Evolutionary conservation across 2,113 vertebrate genomes (phyloP).

Genomic region (Crotalus viridis): DNA sequence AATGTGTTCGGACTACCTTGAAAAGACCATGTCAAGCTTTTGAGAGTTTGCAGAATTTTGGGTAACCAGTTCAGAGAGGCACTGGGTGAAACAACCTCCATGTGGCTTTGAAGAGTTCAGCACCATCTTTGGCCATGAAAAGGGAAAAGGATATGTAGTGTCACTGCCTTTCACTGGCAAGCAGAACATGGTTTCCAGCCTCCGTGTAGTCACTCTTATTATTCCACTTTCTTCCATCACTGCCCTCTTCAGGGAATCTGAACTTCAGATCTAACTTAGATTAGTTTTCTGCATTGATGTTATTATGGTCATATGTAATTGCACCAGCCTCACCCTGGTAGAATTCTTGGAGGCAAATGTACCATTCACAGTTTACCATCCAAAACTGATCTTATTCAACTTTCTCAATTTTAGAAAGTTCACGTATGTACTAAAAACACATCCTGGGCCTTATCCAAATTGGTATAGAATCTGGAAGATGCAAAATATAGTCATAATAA

Average conservation of each 20-base stretch:
- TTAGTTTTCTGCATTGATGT: not conserved
- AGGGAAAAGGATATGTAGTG: not conserved
- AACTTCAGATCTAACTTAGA: not conserved
- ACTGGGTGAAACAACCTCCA: not conserved
- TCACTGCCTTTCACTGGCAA: not conserved
- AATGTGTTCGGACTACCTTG: not conserved
- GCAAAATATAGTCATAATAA: not conserved
- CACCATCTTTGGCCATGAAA: not conserved
- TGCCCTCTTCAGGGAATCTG: not conserved
- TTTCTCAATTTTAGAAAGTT: not conserved
- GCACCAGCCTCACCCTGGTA: not conserved
- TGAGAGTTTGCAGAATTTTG: not conserved
- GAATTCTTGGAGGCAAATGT: too few species aligned
- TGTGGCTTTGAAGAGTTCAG: not conserved
- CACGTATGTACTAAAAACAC: not conserved
- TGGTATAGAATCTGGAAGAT: not conserved
- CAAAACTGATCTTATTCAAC: not conserved
- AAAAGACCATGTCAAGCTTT: not conserved
- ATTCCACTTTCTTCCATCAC: not conserved
- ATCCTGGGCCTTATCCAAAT: not conserved
- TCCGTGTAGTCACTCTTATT: not conserved
- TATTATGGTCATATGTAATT: not conserved
- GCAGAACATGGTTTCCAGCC: not conserved
- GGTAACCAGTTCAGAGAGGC: not conserved
- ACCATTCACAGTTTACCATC: not conserved